Conservation (phyloP, 2,888 invertebrate genomes). For the Trichopoda pennipes region DNA sequence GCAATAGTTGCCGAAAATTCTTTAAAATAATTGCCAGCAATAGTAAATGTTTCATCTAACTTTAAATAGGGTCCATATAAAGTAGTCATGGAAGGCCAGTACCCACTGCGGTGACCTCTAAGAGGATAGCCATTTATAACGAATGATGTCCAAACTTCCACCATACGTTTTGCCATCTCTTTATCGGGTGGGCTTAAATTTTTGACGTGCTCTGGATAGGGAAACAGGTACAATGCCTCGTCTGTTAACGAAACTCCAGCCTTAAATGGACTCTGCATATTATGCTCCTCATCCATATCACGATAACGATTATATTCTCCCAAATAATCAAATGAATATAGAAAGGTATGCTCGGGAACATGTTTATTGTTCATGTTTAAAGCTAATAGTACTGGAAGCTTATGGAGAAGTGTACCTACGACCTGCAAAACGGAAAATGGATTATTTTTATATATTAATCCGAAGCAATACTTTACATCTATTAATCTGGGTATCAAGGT, state of each 20-base stretch:
- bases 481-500: constrained; percentile 81
- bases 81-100: no score
- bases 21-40: constrained; percentile 78
- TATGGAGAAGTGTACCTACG: constrained; percentile 42
- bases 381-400: constrained; percentile 81
- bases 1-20: constrained; percentile 77
- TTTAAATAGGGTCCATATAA: constrained; percentile 70
- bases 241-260: constrained; percentile 83
- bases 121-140: constrained; percentile 74
- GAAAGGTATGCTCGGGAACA: no score
- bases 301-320: constrained; percentile 81
- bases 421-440: no score
- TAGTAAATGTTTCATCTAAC: constrained; percentile 76
- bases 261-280: constrained; percentile 80
- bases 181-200: constrained; percentile 79
- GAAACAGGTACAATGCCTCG: constrained; percentile 83
- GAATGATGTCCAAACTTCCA: constrained; percentile 80
- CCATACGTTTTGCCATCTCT: constrained; percentile 81
- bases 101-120: no score
- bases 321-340: constrained; percentile 81
- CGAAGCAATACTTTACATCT: constrained; percentile 78
- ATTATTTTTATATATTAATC: no score
- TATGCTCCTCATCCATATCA: constrained; percentile 79
- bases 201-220: constrained; percentile 78
- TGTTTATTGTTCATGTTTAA: constrained; percentile 76